phyloP scores from a whole-genome alignment of 2,888 invertebrate species.

The Heliconius ethilla region DNA sequence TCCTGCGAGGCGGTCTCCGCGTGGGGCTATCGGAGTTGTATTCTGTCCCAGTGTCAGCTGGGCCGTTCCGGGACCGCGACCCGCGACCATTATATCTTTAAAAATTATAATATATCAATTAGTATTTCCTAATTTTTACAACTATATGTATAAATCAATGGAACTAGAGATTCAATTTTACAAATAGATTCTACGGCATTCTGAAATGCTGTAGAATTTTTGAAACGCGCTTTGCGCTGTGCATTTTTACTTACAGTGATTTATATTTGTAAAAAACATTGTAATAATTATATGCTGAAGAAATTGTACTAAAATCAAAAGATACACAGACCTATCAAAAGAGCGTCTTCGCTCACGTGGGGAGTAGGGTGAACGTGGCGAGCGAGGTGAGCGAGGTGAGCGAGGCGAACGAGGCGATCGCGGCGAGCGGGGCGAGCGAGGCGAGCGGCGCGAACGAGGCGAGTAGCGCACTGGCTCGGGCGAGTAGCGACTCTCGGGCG shows the following conservation, averaged over 20 bases:
- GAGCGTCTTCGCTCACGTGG: constrained; percentile 60
- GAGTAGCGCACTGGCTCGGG: constrained; percentile 75
- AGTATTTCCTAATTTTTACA: background rate
- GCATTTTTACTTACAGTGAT: no score
- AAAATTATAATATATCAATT: background rate
- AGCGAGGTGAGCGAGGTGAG: constrained; percentile 58
- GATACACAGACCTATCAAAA: constrained; percentile 58
- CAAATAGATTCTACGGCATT: no score
- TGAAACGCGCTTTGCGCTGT: no score
- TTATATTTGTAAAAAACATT: no score
- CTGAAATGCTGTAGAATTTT: no score
- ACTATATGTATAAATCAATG: background rate
- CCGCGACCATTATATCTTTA: constrained; percentile 62
- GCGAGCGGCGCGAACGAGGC: constrained; percentile 66
- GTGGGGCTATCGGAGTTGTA: constrained; percentile 85
- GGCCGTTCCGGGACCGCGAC: constrained; percentile 54
- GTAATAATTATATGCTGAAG: no score
- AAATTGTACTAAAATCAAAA: background rate
- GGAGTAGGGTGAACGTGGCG: constrained; percentile 58
- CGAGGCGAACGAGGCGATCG: constrained; percentile 71
- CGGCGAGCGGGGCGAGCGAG: constrained; percentile 26
- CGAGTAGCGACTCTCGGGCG: constrained; percentile 72
- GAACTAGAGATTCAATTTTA: background rate
- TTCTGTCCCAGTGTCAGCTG: constrained; percentile 84
- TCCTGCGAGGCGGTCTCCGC: constrained; percentile 68